Evolutionary conservation across 2,888 invertebrate species (phyloP).

Genomic region (Diaphora mendica): DNA sequence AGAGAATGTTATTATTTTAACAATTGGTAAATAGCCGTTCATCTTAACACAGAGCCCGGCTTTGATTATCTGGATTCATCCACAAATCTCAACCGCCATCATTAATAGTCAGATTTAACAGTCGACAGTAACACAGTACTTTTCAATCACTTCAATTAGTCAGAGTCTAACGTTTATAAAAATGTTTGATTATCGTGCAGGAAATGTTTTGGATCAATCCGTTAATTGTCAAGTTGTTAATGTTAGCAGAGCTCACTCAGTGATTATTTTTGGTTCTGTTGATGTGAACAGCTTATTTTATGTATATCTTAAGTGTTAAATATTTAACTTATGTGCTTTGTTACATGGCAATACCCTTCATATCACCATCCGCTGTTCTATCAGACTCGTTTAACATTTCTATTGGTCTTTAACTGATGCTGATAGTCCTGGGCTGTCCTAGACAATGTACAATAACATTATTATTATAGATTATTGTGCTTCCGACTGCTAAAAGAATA

Average conservation of each 20-base stretch:
- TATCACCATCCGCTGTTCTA: background rate
- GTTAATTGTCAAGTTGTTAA: background rate
- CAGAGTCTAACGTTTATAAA: conserved; percentile 28
- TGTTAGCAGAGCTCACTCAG: background rate
- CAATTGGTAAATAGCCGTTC: background rate
- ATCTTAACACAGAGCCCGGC: background rate
- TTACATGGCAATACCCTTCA: background rate
- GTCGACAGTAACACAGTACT: background rate
- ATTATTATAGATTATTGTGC: background rate
- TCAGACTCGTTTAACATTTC: background rate
- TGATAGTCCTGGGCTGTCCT: background rate
- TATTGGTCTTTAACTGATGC: no score
- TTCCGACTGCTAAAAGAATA: background rate
- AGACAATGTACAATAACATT: background rate
- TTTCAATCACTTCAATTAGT: conserved; percentile 27
- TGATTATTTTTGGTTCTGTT: background rate
- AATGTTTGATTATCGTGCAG: conserved; percentile 27
- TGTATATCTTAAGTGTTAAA: background rate
- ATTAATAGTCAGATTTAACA: conserved; percentile 14
- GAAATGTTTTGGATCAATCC: background rate
- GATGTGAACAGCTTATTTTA: background rate
- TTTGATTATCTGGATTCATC: conserved; percentile 7
- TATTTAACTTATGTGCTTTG: background rate
- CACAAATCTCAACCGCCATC: conserved; percentile 5
- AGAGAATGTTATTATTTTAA: background rate